These are phyloP conservation scores for Takifugu bimaculatus DNA, from an alignment of 2,113 vertebrate species.

Conservation along the genomic window DNA sequence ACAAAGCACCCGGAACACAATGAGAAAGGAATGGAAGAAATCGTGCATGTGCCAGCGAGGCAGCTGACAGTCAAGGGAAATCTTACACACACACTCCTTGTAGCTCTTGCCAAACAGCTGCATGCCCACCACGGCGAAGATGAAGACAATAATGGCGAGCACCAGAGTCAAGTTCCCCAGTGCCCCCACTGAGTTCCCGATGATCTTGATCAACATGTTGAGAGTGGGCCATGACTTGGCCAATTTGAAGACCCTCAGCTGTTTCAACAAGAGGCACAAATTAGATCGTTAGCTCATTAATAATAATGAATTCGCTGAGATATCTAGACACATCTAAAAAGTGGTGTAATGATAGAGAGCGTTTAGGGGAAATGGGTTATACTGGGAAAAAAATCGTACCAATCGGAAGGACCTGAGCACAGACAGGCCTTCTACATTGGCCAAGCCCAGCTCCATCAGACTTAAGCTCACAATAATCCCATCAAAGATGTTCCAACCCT, in stretches of 20 bases:
- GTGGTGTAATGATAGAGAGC: no score
- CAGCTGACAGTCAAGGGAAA: slow-evolving; percentile 78
- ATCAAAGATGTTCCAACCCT: slow-evolving; percentile 99
- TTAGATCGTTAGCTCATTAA: slow-evolving; percentile 24
- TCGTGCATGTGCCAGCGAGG: slow-evolving; percentile 99
- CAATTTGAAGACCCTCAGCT: slow-evolving; percentile 97
- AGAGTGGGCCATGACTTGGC: slow-evolving; percentile 98
- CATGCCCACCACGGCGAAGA: slow-evolving; percentile 98
- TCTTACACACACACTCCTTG: slow-evolving; percentile 90
- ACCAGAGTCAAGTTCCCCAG: slow-evolving; percentile 94
- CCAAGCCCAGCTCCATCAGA: slow-evolving; percentile 94
- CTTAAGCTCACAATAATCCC: slow-evolving; percentile 95
- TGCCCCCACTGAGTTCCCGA: slow-evolving; percentile 95
- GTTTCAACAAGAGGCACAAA: slow-evolving; percentile 22
- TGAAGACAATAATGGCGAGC: slow-evolving; percentile 97
- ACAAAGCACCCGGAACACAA: slow-evolving; percentile 94
- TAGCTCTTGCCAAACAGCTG: slow-evolving; percentile 97
- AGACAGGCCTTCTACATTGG: slow-evolving; percentile 92
- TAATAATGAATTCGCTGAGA: not conserved
- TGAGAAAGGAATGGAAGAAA: slow-evolving; percentile 97
- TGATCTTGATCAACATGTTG: slow-evolving; percentile 98
- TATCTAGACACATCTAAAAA: not conserved
- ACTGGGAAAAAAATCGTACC: slow-evolving; percentile 64
- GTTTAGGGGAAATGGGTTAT: not conserved
- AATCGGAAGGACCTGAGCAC: slow-evolving; percentile 94